These are phyloP conservation scores for Tetheella fluctuosa DNA, from an alignment of 2,888 invertebrate genomes.

Conservation along the genomic window DNA sequence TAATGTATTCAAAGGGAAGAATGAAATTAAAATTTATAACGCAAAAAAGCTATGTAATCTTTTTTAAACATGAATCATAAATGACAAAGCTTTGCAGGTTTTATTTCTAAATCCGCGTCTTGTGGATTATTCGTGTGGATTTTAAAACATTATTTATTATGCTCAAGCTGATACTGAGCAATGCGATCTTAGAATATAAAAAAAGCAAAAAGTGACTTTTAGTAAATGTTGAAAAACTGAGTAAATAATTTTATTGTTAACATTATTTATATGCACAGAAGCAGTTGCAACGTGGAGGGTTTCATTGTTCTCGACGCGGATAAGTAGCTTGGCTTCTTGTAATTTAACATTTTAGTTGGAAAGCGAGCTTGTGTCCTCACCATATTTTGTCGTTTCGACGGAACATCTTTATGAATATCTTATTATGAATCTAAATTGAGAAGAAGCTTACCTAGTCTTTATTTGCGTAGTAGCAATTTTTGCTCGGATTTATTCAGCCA, in stretches of 20 bases:
- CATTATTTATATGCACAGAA: not conserved
- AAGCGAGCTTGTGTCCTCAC: constrained; percentile 50
- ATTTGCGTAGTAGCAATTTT: constrained; percentile 74
- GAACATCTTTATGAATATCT: constrained; percentile 79
- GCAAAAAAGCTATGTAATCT: not conserved
- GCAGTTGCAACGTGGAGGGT: constrained; percentile 33
- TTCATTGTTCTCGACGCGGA: constrained; percentile 43
- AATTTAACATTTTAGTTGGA: constrained; percentile 67
- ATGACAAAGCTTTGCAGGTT: not conserved
- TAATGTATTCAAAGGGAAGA: too few relatives aligned
- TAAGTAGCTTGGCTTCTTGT: constrained; percentile 54
- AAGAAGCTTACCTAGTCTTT: constrained; percentile 74
- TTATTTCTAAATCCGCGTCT: not conserved
- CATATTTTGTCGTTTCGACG: constrained; percentile 63
- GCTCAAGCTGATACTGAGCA: not conserved
- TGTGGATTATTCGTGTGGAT: not conserved
- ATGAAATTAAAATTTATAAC: too few relatives aligned
- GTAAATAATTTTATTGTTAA: constrained; percentile 3
- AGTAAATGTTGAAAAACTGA: not conserved
- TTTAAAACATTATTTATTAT: not conserved
- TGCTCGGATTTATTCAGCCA: constrained; percentile 71
- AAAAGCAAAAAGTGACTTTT: not conserved
- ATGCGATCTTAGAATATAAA: not conserved
- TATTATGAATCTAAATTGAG: constrained; percentile 77
- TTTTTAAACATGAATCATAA: not conserved